phyloP scores from a whole-genome alignment of 2,888 invertebrate species.

The Eulithis testata region DNA sequence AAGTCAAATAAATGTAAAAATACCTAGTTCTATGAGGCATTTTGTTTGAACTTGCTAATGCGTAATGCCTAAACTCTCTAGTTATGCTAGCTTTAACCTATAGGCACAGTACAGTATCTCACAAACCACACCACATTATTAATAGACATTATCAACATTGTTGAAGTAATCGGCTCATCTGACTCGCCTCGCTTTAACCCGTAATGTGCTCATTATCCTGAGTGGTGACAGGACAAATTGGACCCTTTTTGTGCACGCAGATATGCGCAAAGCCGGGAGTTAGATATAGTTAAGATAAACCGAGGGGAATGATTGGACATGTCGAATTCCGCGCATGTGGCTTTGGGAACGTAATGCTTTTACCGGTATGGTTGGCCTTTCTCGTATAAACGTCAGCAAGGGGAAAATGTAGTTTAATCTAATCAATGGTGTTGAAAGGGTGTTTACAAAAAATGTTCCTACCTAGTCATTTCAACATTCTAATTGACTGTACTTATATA shows the following conservation, averaged over 20 bases:
- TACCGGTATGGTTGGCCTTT: neutral
- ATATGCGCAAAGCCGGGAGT: slow-evolving; percentile 14
- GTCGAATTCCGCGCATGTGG: neutral
- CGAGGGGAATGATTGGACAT: slow-evolving; percentile 7
- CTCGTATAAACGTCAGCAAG: neutral
- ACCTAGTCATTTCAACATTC: too few species aligned
- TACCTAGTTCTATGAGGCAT: too few species aligned
- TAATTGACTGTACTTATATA: too few species aligned
- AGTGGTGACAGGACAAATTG: slow-evolving; percentile 30
- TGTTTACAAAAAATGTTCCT: too few species aligned
- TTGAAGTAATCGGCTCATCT: slow-evolving; percentile 10
- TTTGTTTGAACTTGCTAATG: too few species aligned
- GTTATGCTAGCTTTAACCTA: too few species aligned
- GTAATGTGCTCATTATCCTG: slow-evolving; percentile 27
- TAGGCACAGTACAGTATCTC: neutral
- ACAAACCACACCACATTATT: slow-evolving; percentile 27
- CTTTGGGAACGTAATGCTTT: neutral
- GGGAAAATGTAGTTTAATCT: too few species aligned
- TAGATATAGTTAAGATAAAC: slow-evolving; percentile 22
- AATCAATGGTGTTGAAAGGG: too few species aligned
- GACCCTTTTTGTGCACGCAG: slow-evolving; percentile 29
- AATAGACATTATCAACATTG: slow-evolving; percentile 37
- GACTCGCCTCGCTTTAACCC: slow-evolving; percentile 19
- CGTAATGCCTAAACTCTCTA: too few species aligned
- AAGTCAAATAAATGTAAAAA: too few species aligned